Base-by-base conservation (phyloP, 2,797 vertebrate species). In the Acipenser oxyrinchus region DNA sequence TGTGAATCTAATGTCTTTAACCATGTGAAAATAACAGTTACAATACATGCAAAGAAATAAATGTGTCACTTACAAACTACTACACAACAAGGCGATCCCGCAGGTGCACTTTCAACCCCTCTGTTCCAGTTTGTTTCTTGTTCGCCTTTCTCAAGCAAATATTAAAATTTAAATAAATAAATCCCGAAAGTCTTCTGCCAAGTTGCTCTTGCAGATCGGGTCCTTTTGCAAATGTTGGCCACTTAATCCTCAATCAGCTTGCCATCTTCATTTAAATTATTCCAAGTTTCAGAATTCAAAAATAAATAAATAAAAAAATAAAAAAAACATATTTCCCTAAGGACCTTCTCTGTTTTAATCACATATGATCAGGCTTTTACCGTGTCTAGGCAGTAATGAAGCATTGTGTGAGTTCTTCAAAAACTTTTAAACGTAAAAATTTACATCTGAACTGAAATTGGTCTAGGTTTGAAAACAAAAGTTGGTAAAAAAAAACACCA, bases 41-140 rank as follows among this genome's bases (percentile, higher is more conserved):
- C 48, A 49, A 49, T 49, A 8, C 60, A 55, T 23, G 6, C 4
- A 37, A 67, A 49, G 11, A 50, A 23, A 50, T 37, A 37, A 37
- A 37, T 37, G 23, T 37, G 23, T 37, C 65, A 71, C 70, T 65
- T 64, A 71, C 70, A 66, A 68, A 63, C 37, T 57, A 68, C 58
- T 68, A 66, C 64, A 60, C 63, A 50, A 63, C 12, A 65, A 64
- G 70, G 48, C 58, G n/a, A 61, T 12, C 53, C 11, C 12, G 18
- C n/a, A 15, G 18, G 50, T 13, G 23, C 50, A 48, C 7, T 58
- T 48, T 10, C 65, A 48, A 60, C 8, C 52, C 9, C 66, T 51
- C 23, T 37, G 23, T 37, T 59, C 55, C 10, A 13, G 55, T 55
- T 15, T 51, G 51, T 66, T 60, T 37, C 66, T 57, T 37, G 9